phyloP scores from a whole-genome alignment of 2,797 vertebrate species.

The Coccyzus lansbergi region DNA sequence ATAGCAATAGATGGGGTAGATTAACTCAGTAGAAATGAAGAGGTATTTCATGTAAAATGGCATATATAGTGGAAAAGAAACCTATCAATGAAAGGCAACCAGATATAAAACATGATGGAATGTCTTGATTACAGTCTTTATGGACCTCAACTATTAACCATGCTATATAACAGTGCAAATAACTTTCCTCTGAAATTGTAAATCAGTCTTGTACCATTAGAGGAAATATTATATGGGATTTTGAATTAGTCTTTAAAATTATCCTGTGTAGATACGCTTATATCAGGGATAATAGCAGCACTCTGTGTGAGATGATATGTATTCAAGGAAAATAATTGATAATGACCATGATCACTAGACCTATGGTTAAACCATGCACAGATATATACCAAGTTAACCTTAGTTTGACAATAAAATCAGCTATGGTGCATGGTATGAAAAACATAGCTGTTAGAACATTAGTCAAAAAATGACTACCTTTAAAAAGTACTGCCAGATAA shows the following conservation, averaged over 20 bases:
- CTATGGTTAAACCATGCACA: conserved; percentile 11
- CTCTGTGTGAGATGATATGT: neutral
- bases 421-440: neutral
- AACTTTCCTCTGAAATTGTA: neutral
- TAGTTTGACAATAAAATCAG: conserved; percentile 29
- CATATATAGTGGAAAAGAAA: neutral
- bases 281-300: neutral
- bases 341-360: neutral
- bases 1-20: neutral
- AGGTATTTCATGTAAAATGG: neutral
- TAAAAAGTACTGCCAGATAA: neutral
- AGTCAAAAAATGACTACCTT: neutral
- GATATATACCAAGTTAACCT: conserved; percentile 11
- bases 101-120: neutral
- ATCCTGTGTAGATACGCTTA: neutral
- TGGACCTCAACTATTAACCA: neutral
- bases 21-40: neutral
- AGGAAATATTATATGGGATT: neutral
- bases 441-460: neutral
- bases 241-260: conserved; percentile 38
- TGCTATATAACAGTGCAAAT: neutral
- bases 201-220: neutral
- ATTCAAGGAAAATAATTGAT: conserved; percentile 7
- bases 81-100: neutral
- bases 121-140: conserved; percentile 8